Percentiles rank a stretch among this genome's conserved stretches.
phyloP scores from a whole-genome alignment of 2,888 invertebrate species.

The Tineola bisselliella region DNA sequence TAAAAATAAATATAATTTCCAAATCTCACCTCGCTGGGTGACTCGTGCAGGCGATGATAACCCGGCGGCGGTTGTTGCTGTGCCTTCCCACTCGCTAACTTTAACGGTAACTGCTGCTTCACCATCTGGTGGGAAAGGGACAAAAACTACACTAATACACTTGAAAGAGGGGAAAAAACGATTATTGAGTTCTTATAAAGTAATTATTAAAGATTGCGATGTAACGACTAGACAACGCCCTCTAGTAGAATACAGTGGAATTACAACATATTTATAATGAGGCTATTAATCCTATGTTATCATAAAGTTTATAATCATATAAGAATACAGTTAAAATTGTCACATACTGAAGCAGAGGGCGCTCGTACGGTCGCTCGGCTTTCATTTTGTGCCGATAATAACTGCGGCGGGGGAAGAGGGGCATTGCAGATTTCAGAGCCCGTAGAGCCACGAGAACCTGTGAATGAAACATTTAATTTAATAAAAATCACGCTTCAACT shows the following conservation, averaged over 20 bases:
- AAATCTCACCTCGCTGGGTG: slow-evolving; percentile 47
- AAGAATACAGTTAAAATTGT: too few relatives aligned
- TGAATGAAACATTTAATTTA: too few relatives aligned
- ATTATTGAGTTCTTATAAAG: too few relatives aligned
- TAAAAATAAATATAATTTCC: slow-evolving; percentile 14
- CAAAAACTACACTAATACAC: too few relatives aligned
- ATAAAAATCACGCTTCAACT: too few relatives aligned
- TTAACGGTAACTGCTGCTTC: slow-evolving; percentile 90
- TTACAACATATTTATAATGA: too few relatives aligned
- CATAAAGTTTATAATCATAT: too few relatives aligned
- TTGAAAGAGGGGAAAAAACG: too few relatives aligned
- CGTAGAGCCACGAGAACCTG: slow-evolving; percentile 51
- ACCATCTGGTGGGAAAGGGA: slow-evolving; percentile 54
- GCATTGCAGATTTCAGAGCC: slow-evolving; percentile 44
- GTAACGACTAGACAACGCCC: too few relatives aligned
- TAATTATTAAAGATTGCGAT: too few relatives aligned
- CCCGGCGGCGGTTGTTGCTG: slow-evolving; percentile 59
- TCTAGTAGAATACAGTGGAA: too few relatives aligned
- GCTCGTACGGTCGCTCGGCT: slow-evolving; percentile 41
- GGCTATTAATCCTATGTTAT: too few relatives aligned
- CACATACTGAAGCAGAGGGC: slow-evolving; percentile 31
- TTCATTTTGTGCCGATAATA: slow-evolving; percentile 54
- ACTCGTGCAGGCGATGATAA: slow-evolving; percentile 54
- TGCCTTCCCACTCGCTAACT: slow-evolving; percentile 73
- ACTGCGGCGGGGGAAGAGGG: slow-evolving; percentile 46